These are phyloP conservation scores for Rhodeus uyekii DNA, from an alignment of 2,797 vertebrate genomes.

Conservation along the genomic window DNA sequence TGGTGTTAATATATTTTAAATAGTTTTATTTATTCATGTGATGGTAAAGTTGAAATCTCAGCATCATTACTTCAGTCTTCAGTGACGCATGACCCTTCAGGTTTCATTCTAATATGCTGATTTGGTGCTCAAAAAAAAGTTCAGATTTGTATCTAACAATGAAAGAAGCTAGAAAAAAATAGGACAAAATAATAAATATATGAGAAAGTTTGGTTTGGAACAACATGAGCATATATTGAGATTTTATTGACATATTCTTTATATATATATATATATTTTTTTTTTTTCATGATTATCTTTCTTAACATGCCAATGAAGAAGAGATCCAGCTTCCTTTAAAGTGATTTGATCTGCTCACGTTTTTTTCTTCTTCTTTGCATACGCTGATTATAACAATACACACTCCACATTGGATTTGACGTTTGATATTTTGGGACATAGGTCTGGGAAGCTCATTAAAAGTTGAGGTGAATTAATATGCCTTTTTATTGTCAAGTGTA, in stretches of 20 bases:
- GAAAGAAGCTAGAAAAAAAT: too few species aligned
- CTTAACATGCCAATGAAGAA: background rate
- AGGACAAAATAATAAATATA: background rate
- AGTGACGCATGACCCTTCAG: too few species aligned
- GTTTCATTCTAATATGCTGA: too few species aligned
- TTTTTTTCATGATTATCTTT: background rate
- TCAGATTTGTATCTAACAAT: too few species aligned
- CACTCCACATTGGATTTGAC: constrained; percentile 6
- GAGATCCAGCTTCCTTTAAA: too few species aligned
- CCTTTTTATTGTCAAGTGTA: constrained; percentile 18
- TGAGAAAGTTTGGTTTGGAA: background rate
- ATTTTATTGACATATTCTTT: background rate
- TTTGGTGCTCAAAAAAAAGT: too few species aligned
- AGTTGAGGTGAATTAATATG: background rate
- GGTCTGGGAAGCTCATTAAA: constrained; percentile 12
- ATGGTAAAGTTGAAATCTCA: background rate
- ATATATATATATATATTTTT: too few species aligned
- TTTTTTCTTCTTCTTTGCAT: background rate
- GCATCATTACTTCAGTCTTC: too few species aligned
- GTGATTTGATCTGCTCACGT: too few species aligned
- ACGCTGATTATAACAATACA: background rate
- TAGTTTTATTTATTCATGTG: background rate
- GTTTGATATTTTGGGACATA: constrained; percentile 5
- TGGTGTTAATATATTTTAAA: background rate
- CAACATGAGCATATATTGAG: background rate